Evolutionary conservation across 1,140 invertebrate species (phyloP).

Genomic region (Aphaenogaster floridana): DNA sequence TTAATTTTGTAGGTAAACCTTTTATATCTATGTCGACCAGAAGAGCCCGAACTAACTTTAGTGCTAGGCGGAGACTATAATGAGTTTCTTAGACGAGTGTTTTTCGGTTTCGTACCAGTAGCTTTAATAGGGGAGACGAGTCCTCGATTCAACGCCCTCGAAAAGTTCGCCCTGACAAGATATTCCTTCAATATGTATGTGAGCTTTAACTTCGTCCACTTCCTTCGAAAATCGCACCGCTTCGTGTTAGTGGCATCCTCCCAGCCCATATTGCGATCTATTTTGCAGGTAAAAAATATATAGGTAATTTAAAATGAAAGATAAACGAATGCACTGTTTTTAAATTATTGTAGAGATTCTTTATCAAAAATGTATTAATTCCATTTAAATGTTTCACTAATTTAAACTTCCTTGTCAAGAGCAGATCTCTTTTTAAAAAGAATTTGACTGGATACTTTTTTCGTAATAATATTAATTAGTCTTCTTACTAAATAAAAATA

Average conservation of each 20-base stretch:
- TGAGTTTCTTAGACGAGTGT: conserved; percentile 24
- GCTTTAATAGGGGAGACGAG: conserved; percentile 53
- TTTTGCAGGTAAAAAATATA: conserved; percentile 50
- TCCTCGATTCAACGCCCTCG: conserved; percentile 5
- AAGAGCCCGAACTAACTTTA: neutral
- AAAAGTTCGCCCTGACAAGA: neutral
- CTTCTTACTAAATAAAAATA: neutral
- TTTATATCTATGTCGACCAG: neutral
- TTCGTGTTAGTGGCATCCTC: conserved; percentile 65
- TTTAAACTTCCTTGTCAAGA: neutral
- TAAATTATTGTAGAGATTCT: neutral
- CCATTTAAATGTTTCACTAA: neutral
- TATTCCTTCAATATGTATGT: conserved; percentile 34
- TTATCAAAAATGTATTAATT: neutral
- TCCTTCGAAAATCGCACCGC: conserved; percentile 43
- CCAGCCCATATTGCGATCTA: conserved; percentile 25
- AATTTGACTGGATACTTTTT: neutral
- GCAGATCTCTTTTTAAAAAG: neutral
- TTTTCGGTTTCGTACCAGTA: neutral
- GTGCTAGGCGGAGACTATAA: conserved; percentile 64
- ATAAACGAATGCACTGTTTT: neutral
- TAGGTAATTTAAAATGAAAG: neutral
- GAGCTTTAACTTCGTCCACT: neutral
- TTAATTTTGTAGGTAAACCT: neutral
- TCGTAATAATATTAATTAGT: neutral